These are phyloP conservation scores for Nannoperca australis DNA, from an alignment of 2,797 vertebrate genomes.

Conservation along the genomic window DNA sequence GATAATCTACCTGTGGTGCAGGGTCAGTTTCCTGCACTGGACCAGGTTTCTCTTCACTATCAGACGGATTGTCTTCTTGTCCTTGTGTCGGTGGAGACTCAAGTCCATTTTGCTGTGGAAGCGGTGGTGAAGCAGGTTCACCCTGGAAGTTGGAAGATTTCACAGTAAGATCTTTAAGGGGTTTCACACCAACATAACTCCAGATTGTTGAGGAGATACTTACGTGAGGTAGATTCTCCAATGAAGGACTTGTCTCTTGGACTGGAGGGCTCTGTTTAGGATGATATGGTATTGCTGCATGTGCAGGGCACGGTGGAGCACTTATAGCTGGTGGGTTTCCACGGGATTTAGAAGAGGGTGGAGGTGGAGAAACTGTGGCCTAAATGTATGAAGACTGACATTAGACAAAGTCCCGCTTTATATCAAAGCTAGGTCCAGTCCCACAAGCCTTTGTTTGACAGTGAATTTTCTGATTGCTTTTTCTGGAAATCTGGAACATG, in stretches of 20 bases:
- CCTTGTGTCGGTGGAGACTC: not conserved
- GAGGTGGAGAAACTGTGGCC: conserved; percentile 11
- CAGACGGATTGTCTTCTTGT: not conserved
- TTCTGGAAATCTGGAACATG: not conserved
- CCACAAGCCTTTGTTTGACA: not conserved
- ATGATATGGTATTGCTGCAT: conserved; percentile 51
- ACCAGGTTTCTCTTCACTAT: not conserved
- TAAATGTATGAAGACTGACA: conserved; percentile 17
- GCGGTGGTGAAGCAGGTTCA: not conserved
- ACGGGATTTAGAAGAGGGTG: not conserved
- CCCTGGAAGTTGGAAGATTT: conserved; percentile 22
- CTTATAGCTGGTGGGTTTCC: fast-evolving
- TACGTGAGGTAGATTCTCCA: not conserved
- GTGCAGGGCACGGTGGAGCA: not conserved
- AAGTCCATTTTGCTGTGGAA: not conserved
- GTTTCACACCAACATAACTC: not conserved
- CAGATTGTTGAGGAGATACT: conserved; percentile 5
- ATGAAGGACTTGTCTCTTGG: conserved; percentile 42
- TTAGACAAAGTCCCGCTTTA: not conserved
- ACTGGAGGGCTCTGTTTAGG: not conserved
- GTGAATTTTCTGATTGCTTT: not conserved
- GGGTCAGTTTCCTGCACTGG: conserved; percentile 61
- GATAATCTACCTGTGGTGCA: conserved; percentile 14
- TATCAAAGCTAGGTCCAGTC: not conserved
- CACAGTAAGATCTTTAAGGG: not conserved